Conservation (phyloP, 1,140 invertebrate species). For the Stegodyphus mimosarum region DNA sequence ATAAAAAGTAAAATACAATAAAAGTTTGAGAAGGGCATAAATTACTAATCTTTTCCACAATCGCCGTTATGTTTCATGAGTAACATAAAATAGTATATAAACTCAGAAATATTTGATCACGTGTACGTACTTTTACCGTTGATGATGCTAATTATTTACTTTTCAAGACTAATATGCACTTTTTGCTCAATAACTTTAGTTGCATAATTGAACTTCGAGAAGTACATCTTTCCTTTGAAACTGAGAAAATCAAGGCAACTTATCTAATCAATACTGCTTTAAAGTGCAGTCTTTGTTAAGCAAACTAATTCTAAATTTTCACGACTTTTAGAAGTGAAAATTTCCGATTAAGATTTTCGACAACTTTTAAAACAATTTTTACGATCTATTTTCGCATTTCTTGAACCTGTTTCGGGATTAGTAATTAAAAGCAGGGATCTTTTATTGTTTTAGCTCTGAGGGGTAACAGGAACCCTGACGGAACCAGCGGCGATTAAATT, state of each 20-base stretch:
- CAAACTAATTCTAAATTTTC: conserved; percentile 6
- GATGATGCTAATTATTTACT: not conserved
- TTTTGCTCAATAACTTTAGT: not conserved
- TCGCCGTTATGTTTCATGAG: too few species aligned
- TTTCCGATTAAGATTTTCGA: conserved; percentile 1
- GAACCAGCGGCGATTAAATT: conserved; percentile 18
- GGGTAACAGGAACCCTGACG: conserved; percentile 3
- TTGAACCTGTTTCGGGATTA: conserved; percentile 10
- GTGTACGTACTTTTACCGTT: too few species aligned
- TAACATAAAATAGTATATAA: too few species aligned
- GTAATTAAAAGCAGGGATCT: conserved; percentile 15
- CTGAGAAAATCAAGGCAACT: not conserved
- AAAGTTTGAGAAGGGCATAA: too few species aligned
- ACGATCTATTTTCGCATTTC: conserved; percentile 17
- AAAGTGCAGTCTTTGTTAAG: not conserved
- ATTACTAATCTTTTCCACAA: too few species aligned
- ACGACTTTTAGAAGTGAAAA: not conserved
- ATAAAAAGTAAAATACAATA: too few species aligned
- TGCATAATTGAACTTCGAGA: not conserved
- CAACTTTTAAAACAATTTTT: conserved; percentile 18
- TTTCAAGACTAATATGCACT: not conserved
- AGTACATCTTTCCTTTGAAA: not conserved
- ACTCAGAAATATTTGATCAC: too few species aligned
- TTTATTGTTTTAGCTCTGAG: conserved; percentile 12
- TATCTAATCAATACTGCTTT: conserved; percentile 15